Conservation (phyloP, 2,113 vertebrate genomes). For the Atrichornis clamosus region DNA sequence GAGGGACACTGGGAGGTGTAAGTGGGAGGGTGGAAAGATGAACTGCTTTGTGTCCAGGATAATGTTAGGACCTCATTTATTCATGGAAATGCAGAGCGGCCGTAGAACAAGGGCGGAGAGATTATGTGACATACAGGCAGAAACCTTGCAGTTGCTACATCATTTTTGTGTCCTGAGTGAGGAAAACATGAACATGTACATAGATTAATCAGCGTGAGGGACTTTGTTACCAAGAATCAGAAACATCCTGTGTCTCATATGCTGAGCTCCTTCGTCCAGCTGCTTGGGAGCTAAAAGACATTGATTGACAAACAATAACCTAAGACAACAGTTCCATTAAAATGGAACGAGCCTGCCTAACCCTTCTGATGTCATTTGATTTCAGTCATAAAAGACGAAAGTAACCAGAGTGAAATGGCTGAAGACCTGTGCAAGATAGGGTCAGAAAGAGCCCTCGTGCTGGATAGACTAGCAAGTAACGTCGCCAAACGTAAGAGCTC, state of each 20-base stretch:
- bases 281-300: neutral
- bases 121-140: neutral
- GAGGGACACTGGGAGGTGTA: fast-evolving
- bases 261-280: neutral
- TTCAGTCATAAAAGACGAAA: constrained; percentile 99
- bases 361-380: constrained; percentile 84
- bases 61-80: neutral
- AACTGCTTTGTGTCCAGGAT: neutral
- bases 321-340: constrained; percentile 53
- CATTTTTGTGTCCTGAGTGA: neutral
- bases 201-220: neutral
- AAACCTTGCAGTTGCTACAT: neutral
- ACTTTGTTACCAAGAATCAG: neutral
- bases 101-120: neutral
- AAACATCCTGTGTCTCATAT: neutral
- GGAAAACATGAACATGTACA: neutral
- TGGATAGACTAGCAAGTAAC: constrained; percentile 99
- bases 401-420: constrained; percentile 94
- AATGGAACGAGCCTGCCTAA: constrained; percentile 54
- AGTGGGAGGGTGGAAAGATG: neutral
- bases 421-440: constrained; percentile 97
- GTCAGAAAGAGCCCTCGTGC: constrained; percentile 94
- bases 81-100: neutral
- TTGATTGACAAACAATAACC: neutral
- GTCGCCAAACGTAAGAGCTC: constrained; percentile 99